A percentile compares a stretch with the other conserved stretches of the same genome.
These are phyloP conservation scores for Leptodactylus fallax DNA, from an alignment of 2,797 vertebrate species.

Conservation along the genomic window DNA sequence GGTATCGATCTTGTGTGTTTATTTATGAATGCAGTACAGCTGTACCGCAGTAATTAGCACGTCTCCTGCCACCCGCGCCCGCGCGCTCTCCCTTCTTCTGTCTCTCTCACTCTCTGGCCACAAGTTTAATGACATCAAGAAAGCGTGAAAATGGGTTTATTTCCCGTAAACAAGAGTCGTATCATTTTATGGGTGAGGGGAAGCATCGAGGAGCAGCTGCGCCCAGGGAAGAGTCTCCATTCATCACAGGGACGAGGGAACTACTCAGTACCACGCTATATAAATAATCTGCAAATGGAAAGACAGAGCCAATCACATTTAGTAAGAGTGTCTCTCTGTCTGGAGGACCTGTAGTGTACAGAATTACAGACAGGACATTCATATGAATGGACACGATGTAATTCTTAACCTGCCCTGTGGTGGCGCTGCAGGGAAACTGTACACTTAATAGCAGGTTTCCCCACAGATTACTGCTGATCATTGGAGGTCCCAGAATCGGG, in stretches of 20 bases:
- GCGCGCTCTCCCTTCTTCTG: slow-evolving; percentile 1
- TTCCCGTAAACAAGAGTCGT: slow-evolving; percentile 53
- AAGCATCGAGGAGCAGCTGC: neutral
- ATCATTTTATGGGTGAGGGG: slow-evolving; percentile 54
- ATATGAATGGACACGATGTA: neutral
- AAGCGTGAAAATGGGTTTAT: slow-evolving; percentile 44
- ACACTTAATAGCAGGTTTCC: neutral
- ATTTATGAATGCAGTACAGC: slow-evolving; percentile 62
- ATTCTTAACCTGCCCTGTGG: neutral
- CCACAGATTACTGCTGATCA: neutral
- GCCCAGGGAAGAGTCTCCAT: slow-evolving; percentile 8
- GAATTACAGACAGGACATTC: neutral
- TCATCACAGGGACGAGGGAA: slow-evolving; percentile 18
- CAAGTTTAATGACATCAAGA: slow-evolving; percentile 58
- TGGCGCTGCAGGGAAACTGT: neutral
- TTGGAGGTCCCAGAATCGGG: neutral
- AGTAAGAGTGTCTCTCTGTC: neutral
- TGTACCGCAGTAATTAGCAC: slow-evolving; percentile 62
- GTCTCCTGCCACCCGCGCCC: slow-evolving; percentile 7
- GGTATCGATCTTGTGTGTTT: slow-evolving; percentile 58
- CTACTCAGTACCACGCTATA: neutral
- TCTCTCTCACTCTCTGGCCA: slow-evolving; percentile 50
- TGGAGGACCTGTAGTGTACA: neutral
- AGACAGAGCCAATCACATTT: neutral
- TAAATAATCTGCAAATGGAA: neutral